Evolutionary conservation across 2,888 invertebrate species (phyloP).

Genomic region (Rotaria macrura): DNA sequence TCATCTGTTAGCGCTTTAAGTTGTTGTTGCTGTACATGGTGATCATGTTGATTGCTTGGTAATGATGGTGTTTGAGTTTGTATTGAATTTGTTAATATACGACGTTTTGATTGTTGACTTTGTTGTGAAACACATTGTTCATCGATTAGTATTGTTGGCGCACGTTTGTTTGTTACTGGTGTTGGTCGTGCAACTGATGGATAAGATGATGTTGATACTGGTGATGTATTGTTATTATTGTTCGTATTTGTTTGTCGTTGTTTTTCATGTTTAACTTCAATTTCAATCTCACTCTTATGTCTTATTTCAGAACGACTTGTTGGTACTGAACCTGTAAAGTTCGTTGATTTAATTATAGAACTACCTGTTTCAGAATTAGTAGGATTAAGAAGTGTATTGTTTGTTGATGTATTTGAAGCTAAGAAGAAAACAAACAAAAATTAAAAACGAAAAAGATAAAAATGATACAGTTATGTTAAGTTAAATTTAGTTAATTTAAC

Average conservation of each 20-base stretch:
- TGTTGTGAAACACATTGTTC: not conserved
- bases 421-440: no score
- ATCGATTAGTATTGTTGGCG: not conserved
- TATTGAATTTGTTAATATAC: not conserved
- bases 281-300: not conserved
- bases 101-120: not conserved
- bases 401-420: not conserved
- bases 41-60: not conserved
- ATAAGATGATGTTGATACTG: not conserved
- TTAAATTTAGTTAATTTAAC: not conserved
- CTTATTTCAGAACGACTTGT: not conserved
- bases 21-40: not conserved
- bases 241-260: not conserved
- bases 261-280: not conserved
- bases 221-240: not conserved
- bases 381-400: not conserved
- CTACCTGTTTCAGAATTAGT: not conserved
- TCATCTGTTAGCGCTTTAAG: not conserved
- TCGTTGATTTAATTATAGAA: not conserved
- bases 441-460: no score
- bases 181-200: not conserved
- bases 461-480: not conserved
- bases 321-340: not conserved
- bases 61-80: constrained; percentile 1
- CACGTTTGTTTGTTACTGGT: not conserved